These are phyloP conservation scores for Schizotus pectinicornis DNA, from an alignment of 2,888 invertebrate species.

Conservation along the genomic window DNA sequence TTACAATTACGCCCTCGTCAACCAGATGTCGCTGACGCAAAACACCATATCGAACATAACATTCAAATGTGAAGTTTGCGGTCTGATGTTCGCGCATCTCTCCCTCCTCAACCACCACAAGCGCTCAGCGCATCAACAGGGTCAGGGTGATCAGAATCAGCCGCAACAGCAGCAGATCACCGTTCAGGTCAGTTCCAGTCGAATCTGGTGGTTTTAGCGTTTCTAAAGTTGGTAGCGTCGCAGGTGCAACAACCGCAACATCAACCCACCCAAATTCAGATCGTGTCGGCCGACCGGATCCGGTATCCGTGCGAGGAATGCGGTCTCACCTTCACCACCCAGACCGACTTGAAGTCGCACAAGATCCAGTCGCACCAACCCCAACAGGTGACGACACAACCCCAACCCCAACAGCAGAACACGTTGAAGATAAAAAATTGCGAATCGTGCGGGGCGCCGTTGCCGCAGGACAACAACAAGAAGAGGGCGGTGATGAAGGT, in stretches of 20 bases:
- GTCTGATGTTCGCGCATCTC: constrained; percentile 83
- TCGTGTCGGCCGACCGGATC: constrained; percentile 64
- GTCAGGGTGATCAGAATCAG: constrained; percentile 62
- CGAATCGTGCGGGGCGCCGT: constrained; percentile 56
- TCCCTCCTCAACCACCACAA: constrained; percentile 86
- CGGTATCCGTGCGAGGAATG: constrained; percentile 58
- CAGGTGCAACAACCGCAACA: constrained; percentile 53
- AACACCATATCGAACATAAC: constrained; percentile 82
- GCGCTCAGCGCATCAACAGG: constrained; percentile 73
- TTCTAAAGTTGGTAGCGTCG: not conserved
- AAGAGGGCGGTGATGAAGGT: constrained; percentile 59
- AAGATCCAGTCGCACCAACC: constrained; percentile 60
- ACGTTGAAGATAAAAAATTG: constrained; percentile 57
- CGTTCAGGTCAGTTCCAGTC: constrained; percentile 45
- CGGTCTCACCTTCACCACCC: constrained; percentile 55
- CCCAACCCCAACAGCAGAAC: constrained; percentile 53
- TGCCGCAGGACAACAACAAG: constrained; percentile 58
- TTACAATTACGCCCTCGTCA: constrained; percentile 81
- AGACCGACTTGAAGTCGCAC: constrained; percentile 56
- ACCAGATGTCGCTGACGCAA: constrained; percentile 84
- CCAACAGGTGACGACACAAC: constrained; percentile 61
- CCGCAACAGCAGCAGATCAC: constrained; percentile 54
- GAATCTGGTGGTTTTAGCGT: not conserved
- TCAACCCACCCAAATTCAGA: constrained; percentile 64
- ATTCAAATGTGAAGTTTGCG: constrained; percentile 88